Conservation (phyloP, 2,888 invertebrate species). For the Caenorhabditis afra region DNA sequence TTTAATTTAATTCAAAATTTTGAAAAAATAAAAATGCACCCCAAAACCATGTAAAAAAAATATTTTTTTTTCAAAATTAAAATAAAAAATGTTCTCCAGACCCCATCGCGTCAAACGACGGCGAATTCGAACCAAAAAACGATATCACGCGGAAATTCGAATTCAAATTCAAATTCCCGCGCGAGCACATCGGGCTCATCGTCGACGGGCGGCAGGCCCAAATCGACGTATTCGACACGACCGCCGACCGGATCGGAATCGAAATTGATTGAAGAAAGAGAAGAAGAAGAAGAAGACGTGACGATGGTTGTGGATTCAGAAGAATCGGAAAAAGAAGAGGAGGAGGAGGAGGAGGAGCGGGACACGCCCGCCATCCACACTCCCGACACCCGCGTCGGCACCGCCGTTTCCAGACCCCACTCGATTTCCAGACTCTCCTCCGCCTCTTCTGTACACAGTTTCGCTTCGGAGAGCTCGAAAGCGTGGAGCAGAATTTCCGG, state of each 20-base stretch:
- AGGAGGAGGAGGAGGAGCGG: background rate
- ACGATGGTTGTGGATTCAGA: slow-evolving; percentile 14
- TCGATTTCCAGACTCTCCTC: no score
- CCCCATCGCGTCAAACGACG: slow-evolving; percentile 14
- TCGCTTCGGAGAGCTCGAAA: slow-evolving; percentile 19
- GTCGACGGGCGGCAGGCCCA: no score
- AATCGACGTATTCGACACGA: slow-evolving; percentile 13
- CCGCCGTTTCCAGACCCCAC: no score
- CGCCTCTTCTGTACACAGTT: slow-evolving; percentile 4
- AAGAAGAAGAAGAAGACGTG: slow-evolving; percentile 36
- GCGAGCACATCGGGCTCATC: background rate
- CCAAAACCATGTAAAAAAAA: no score
- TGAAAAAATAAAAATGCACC: no score
- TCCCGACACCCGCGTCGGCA: slow-evolving; percentile 22
- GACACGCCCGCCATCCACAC: slow-evolving; percentile 27
- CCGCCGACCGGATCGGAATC: slow-evolving; percentile 7
- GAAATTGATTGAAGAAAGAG: background rate
- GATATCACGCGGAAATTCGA: no score
- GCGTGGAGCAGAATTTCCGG: slow-evolving; percentile 39
- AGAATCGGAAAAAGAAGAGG: slow-evolving; percentile 14
- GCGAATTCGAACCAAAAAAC: slow-evolving; percentile 2
- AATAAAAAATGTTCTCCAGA: no score
- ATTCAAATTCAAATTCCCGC: background rate
- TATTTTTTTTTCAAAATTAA: no score
- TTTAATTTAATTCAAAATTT: no score